Evolutionary conservation across 2,113 vertebrate species (phyloP), one percentile per base, ranked within the genome.

Genomic region (Reinhardtius hippoglossoides): DNA sequence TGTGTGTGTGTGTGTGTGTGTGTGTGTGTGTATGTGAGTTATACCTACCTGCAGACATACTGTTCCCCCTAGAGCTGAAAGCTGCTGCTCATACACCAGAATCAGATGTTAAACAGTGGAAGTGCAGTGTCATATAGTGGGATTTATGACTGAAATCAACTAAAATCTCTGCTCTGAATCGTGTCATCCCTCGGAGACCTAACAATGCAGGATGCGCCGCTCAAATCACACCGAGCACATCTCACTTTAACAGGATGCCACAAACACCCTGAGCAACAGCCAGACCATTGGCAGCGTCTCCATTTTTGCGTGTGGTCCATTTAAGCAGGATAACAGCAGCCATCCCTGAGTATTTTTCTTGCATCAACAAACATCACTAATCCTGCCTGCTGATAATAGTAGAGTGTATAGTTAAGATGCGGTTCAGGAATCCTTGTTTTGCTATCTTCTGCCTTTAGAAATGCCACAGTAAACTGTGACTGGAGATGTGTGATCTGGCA

Each of bases 401-500:
- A 76, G 71, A 81, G 81, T 74, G 65, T 44, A 68, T 31, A 65
- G 76, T 71, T 71, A 66, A 59, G 67, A 73, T 62, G 70, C 76
- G 57, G 56, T 76, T 89, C 57, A 80, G 71, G 63, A 61, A 77
- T 81, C 84, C 79, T 84, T 87, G 65, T 87, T 85, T 80, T 81
- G 57, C 69, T 55, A 52, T 84, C 63, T 69, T 78, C 46, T 76
- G 83, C 78, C 72, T 76, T 76, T 69, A 87, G 78, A 91, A 91
- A 84, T 76, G 74, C 73, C 64, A 80, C 70, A 60, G 76, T 63
- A 81, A 88, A 83, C 80, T 27, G 14, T 42, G 74, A 74, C 80
- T 84, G 70, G 61, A 81, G 84, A 89, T 77, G 76, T 90, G 76
- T 81, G 80, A 81, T 90, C 80, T 84, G 85, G 74, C 81, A 82